Evolutionary conservation across 2,113 vertebrate species (phyloP), one percentile per base, ranked within the genome.

Genomic region (Thymallus thymallus): DNA sequence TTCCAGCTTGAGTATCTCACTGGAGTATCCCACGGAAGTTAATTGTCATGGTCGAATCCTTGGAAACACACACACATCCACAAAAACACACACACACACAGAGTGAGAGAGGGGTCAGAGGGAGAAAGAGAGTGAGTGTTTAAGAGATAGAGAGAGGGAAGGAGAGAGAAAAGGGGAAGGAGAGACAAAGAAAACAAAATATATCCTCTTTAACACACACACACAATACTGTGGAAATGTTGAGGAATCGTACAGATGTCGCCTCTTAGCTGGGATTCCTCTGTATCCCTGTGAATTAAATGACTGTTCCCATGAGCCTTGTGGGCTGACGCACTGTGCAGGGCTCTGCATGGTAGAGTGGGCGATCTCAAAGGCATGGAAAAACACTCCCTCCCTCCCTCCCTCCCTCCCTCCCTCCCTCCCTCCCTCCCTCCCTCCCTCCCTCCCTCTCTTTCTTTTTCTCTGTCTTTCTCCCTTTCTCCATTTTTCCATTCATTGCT

Each of bases 281-380:
- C 23, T 13, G 16, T 68, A 56, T 82, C 68, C 51, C 67, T 80
- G 75, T 71, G 75, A 83, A 58, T 77, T 35, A 48, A 22, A 4
- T 72, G 73, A 73, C 68, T 29, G 76, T 88, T 90, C 87, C 89
- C 85, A 89, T 86, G 86, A 83, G 80, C 76, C 69, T 60, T 32
- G 13, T 35, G 63, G 48, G 46, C 62, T 64, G 62, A 29, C 23
- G 48, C 69, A 23, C 63, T 14, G 55, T 61, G n/a, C 26, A n/a
- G 48, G 32, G 23, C 68, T 76, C 75, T 84, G 83, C 81, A 81
- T 79, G 69, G 58, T 74, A 41, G 64, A 76, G 71, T 83, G 74
- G 73, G 76, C 83, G 83, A 89, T 87, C 78, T 76, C 69, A 77
- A 75, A 88, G 46, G 72, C 62, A 84, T 80, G 79, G 77, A 82